Conservation (phyloP, 2,888 invertebrate genomes). For the Meghimatium bilineatum region DNA sequence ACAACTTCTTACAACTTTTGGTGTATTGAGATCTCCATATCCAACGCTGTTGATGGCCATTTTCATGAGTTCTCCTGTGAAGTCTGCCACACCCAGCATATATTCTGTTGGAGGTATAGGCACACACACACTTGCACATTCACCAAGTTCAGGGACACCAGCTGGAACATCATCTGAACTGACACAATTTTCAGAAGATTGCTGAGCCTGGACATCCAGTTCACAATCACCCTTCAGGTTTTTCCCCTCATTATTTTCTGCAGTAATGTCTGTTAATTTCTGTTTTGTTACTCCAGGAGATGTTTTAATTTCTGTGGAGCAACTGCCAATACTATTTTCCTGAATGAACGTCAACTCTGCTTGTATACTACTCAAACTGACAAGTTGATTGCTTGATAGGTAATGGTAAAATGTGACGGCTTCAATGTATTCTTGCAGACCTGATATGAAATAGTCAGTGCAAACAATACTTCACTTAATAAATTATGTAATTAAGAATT, state of each 20-base stretch:
- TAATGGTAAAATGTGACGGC: conserved; percentile 88
- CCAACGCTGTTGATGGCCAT: conserved; percentile 90
- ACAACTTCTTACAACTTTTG: conserved; percentile 49
- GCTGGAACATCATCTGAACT: not conserved
- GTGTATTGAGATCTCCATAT: conserved; percentile 63
- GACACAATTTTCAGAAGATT: conserved; percentile 5
- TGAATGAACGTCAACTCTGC: conserved; percentile 59
- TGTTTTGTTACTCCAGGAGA: not conserved
- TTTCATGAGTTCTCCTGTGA: conserved; percentile 94
- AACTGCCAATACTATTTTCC: not conserved
- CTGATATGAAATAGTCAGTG: conserved; percentile 63
- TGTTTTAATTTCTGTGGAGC: not conserved
- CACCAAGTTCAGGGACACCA: not conserved
- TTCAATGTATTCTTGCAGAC: conserved; percentile 89
- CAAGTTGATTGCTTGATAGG: conserved; percentile 81
- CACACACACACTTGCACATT: conserved; percentile 52
- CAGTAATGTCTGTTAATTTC: not conserved
- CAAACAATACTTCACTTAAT: not conserved
- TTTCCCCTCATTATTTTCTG: not conserved
- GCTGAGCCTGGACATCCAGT: not conserved
- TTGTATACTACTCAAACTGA: conserved; percentile 81
- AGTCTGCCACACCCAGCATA: conserved; percentile 88
- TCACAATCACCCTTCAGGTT: not conserved
- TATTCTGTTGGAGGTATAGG: conserved; percentile 79
- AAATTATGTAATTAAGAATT: too few relatives aligned